These are phyloP conservation scores for Scarus forsteni DNA, from an alignment of 2,797 vertebrate species.

Conservation along the genomic window DNA sequence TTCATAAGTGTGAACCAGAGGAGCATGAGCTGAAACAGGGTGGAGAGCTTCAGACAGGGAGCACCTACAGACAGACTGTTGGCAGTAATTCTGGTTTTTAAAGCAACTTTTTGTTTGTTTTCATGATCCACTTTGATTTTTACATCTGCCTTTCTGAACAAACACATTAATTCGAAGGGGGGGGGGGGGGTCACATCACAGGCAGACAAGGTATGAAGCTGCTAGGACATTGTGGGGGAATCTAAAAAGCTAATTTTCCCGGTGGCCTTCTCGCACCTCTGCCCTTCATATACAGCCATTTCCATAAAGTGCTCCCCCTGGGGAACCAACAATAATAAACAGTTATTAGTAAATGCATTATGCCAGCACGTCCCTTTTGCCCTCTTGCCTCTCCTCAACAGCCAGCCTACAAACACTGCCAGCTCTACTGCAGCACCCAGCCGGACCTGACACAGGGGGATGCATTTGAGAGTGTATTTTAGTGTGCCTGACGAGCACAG, in stretches of 20 bases:
- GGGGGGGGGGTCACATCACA: conserved; percentile 44
- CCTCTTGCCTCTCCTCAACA: conserved; percentile 73
- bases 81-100: conserved; percentile 13
- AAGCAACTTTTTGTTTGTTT: conserved; percentile 32
- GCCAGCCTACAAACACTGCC: conserved; percentile 74
- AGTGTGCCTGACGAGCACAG: conserved; percentile 65
- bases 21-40: conserved; percentile 72
- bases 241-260: conserved; percentile 81
- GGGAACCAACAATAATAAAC: conserved; percentile 84
- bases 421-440: conserved; percentile 56
- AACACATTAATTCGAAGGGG: conserved; percentile 36
- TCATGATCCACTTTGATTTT: conserved; percentile 28
- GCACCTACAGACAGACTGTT: conserved; percentile 10
- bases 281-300: conserved; percentile 77
- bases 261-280: conserved; percentile 69
- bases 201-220: conserved; percentile 47
- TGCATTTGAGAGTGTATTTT: conserved; percentile 51
- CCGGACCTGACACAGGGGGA: conserved; percentile 58
- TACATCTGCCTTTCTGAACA: conserved; percentile 49
- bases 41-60: conserved; percentile 37
- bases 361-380: conserved; percentile 77
- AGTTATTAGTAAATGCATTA: conserved; percentile 87
- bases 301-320: conserved; percentile 82
- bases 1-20: conserved; percentile 87
- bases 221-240: conserved; percentile 63